Conservation (phyloP, 2,888 invertebrate genomes). For the Hypselothyrea guttata region DNA sequence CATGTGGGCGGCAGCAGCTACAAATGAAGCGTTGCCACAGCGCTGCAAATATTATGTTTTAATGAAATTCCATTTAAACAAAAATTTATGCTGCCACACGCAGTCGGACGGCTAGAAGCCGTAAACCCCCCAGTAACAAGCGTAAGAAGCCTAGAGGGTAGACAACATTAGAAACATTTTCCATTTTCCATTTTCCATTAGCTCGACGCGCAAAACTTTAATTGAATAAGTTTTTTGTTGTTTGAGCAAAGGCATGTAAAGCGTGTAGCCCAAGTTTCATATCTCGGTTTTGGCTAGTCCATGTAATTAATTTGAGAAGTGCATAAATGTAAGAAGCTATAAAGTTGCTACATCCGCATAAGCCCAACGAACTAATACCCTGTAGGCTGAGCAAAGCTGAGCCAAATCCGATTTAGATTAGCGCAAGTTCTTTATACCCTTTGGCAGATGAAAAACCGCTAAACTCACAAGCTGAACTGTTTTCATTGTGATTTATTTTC, state of each 20-base stretch:
- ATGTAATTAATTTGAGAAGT: constrained; percentile 64
- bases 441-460: no score
- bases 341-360: not conserved
- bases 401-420: no score
- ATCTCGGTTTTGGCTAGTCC: constrained; percentile 34
- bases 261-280: constrained; percentile 17
- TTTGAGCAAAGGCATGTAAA: constrained; percentile 12
- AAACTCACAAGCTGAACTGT: no score
- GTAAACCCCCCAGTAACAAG: no score
- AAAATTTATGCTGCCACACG: constrained; percentile 58
- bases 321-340: constrained; percentile 33
- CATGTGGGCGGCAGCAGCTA: constrained; percentile 33
- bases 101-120: constrained; percentile 26
- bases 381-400: not conserved
- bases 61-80: constrained; percentile 71
- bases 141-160: no score
- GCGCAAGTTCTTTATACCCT: no score
- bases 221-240: constrained; percentile 70
- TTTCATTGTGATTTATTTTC: no score
- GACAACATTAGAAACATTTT: constrained; percentile 44
- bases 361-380: constrained; percentile 11
- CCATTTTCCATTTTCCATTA: constrained; percentile 54
- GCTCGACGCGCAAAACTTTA: constrained; percentile 62
- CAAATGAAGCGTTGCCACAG: constrained; percentile 54
- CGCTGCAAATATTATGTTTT: constrained; percentile 67